Evolutionary conservation across 2,797 vertebrate genomes (phyloP).

Genomic region (Megalops cyprinoides): DNA sequence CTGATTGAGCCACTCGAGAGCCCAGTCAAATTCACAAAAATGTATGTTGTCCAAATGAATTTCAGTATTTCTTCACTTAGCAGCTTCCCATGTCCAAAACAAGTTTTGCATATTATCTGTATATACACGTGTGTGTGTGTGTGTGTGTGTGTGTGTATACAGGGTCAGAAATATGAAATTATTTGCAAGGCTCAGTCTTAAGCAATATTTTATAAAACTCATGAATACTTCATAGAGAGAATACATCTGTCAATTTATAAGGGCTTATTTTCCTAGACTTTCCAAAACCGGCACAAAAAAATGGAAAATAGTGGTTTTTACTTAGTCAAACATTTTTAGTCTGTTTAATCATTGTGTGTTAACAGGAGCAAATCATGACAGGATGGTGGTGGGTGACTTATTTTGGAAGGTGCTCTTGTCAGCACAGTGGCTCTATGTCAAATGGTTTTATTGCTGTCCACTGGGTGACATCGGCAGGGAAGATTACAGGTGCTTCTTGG

Average conservation of each 20-base stretch:
- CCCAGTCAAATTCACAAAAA: background rate
- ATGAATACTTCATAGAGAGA: background rate
- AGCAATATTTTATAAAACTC: too few relatives aligned
- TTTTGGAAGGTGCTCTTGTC: conserved; percentile 26
- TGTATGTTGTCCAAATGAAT: background rate
- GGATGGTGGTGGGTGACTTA: conserved; percentile 21
- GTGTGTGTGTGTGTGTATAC: too few relatives aligned
- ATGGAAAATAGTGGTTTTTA: background rate
- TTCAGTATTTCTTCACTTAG: background rate
- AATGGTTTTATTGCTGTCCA: conserved; percentile 5
- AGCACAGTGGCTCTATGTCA: conserved; percentile 10
- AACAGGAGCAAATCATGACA: conserved; percentile 15
- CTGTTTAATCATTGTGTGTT: conserved; percentile 8
- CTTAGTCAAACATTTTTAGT: background rate
- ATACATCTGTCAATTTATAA: background rate
- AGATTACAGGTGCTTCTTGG: background rate
- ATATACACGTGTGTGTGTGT: too few relatives aligned
- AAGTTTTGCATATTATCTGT: background rate
- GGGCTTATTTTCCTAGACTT: too few relatives aligned
- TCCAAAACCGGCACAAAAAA: background rate
- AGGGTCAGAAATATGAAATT: too few relatives aligned
- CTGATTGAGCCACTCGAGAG: too few relatives aligned
- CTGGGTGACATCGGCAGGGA: conserved; percentile 20
- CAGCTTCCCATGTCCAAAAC: background rate
- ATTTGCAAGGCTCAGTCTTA: too few relatives aligned